Conservation (phyloP, 2,888 invertebrate species). For the Sympetrum striolatum region DNA sequence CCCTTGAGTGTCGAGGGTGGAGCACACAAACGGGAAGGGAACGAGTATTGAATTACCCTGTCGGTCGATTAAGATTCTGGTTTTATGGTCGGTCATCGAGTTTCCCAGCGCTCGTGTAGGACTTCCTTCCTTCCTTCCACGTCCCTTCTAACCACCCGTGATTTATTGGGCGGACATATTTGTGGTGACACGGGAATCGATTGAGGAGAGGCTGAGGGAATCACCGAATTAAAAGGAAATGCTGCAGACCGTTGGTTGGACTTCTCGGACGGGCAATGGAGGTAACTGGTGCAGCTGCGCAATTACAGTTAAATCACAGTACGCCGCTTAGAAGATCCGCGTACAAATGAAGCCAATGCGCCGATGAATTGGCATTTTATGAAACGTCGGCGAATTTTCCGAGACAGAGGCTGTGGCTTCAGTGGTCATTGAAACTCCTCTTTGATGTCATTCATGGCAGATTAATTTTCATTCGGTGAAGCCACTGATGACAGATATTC, state of each 20-base stretch:
- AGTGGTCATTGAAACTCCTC: too few relatives aligned
- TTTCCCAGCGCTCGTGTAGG: slow-evolving; percentile 3
- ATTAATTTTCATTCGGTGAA: too few relatives aligned
- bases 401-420: too few relatives aligned
- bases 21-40: not conserved
- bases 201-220: not conserved
- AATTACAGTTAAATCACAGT: too few relatives aligned
- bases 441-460: too few relatives aligned
- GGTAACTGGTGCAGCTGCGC: too few relatives aligned
- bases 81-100: not conserved
- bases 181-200: not conserved
- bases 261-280: too few relatives aligned
- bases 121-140: slow-evolving; percentile 17
- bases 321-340: too few relatives aligned
- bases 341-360: too few relatives aligned
- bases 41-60: not conserved
- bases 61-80: not conserved
- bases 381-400: too few relatives aligned
- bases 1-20: not conserved
- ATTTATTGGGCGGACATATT: not conserved
- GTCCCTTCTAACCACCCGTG: not conserved
- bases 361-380: too few relatives aligned
- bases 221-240: not conserved
- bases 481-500: too few relatives aligned
- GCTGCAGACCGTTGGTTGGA: not conserved